A percentile compares a stretch with the other conserved stretches of the same genome.
Conservation (phyloP, 1,140 invertebrate species). For the Drosophila santomea region DNA sequence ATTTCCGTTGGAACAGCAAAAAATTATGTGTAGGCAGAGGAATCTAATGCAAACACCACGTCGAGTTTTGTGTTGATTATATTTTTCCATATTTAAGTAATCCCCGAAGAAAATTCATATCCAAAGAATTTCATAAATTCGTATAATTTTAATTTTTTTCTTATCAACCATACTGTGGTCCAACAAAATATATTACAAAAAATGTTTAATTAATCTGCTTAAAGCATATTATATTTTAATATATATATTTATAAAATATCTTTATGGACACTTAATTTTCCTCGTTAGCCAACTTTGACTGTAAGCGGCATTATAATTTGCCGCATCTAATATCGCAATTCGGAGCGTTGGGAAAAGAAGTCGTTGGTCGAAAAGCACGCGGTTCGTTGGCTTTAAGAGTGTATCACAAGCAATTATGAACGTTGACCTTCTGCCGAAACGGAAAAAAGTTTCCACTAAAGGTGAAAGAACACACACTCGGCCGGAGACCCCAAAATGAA, state of each 20-base stretch:
- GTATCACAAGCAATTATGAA: slow-evolving; percentile 66
- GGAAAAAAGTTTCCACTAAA: slow-evolving; percentile 64
- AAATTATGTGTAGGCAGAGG: slow-evolving; percentile 8
- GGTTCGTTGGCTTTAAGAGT: slow-evolving; percentile 52
- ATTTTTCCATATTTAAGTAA: background rate
- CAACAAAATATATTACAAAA: too few relatives aligned
- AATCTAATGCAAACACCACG: background rate
- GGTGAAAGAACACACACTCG: slow-evolving; percentile 39
- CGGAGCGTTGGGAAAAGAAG: slow-evolving; percentile 11
- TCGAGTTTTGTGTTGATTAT: background rate
- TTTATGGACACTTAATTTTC: background rate
- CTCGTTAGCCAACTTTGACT: slow-evolving; percentile 8
- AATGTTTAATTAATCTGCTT: background rate
- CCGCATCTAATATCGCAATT: slow-evolving; percentile 50
- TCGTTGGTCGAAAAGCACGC: slow-evolving; percentile 11
- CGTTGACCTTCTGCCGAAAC: slow-evolving; percentile 70
- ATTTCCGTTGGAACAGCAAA: slow-evolving; percentile 55
- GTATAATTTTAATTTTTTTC: too few relatives aligned
- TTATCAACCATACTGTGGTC: too few relatives aligned
- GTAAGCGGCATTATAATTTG: slow-evolving; percentile 35
- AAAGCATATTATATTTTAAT: too few relatives aligned
- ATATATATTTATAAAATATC: background rate
- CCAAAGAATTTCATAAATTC: too few relatives aligned
- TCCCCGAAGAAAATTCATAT: too few relatives aligned
- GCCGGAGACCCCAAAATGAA: slow-evolving; percentile 25